Base-by-base conservation (phyloP, 2,113 vertebrate species). In the Furnarius figulus region DNA sequence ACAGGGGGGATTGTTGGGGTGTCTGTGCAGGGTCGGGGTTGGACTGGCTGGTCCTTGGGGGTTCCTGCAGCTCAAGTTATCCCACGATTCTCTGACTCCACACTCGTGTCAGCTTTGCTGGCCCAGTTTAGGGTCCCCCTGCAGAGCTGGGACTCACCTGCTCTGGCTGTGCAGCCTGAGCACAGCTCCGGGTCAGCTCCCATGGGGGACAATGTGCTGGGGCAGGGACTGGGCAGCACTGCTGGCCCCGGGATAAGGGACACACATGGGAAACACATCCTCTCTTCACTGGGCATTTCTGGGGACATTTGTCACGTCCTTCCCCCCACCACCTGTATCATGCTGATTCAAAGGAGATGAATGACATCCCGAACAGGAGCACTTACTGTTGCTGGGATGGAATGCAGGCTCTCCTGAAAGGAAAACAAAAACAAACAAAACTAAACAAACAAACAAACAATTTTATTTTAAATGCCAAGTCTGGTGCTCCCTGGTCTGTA, bases 81-180 rank as follows among this genome's bases (percentile, higher is more conserved):
- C n/a, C n/a, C 14, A 6, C 14, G n/a, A 23, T 15, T 59, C 56
- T 23, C 9, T 35, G 56, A 24, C 8, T 13, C 10, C 31, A 33
- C 53, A 8, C 16, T 27, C 52, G 10, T 2, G 12, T 4, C 63
- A 61, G 46, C 22, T 39, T 44, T 68, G 42, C 71, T 42, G 50
- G 8, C 9, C 46, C 63, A 8, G 25, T 10, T 58, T 4, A 37
- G 52, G 22, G 21, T n/a, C 31, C 14, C 12, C 31, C 58, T 33
- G 37, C 2, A 1, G 28, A 7, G 9, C 44, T 1, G 4, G 58
- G 14, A 19, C 40, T 25, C 6, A 0, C 14, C 7, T 3, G 44
- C 5, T 67, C 46, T 55, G 59, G 28, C 65, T 7, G 4, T 2
- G 2, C 70, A 46, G 50, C 31, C 78, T 37, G 56, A 37, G 37